A percentile compares a stretch with the other conserved stretches of the same genome.
These are phyloP conservation scores for Abrostola triplasia DNA, from an alignment of 2,888 invertebrate species.

Conservation along the genomic window DNA sequence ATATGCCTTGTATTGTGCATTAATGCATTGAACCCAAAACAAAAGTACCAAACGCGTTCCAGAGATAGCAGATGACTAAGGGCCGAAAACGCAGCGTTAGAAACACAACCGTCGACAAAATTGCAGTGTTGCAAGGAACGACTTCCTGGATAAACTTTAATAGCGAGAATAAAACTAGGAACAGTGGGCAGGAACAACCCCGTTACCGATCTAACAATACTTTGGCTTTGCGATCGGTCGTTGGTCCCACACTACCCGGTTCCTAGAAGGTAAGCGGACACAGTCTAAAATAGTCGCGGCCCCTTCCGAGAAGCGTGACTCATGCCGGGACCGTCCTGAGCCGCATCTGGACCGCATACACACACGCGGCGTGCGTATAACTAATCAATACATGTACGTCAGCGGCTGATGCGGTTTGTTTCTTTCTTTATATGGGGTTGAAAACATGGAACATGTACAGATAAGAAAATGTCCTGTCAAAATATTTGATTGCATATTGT, in stretches of 20 bases:
- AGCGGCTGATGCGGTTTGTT: constrained; percentile 28
- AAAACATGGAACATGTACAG: no score
- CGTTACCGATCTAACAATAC: constrained; percentile 86
- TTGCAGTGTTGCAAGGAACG: constrained; percentile 33
- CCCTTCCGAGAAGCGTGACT: constrained; percentile 85
- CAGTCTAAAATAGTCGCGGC: constrained; percentile 86
- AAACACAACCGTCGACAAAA: constrained; percentile 27
- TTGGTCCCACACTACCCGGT: constrained; percentile 83
- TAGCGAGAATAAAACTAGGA: constrained; percentile 79
- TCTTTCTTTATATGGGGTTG: neutral
- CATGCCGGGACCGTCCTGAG: constrained; percentile 80
- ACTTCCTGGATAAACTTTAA: constrained; percentile 68
- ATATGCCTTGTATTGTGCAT: no score
- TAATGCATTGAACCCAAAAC: constrained; percentile 1
- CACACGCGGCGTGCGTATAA: constrained; percentile 58
- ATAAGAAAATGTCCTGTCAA: no score
- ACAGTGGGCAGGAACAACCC: constrained; percentile 76
- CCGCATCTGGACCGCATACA: constrained; percentile 81
- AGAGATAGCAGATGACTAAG: constrained; percentile 15
- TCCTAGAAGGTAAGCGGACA: constrained; percentile 88
- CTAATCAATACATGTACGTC: constrained; percentile 49
- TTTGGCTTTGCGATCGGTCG: constrained; percentile 82
- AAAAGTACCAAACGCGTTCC: constrained; percentile 23
- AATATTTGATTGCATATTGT: no score
- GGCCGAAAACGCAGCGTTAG: constrained; percentile 5